phyloP scores from a whole-genome alignment of 2,888 invertebrate species.

The Pterobdella sp. region DNA sequence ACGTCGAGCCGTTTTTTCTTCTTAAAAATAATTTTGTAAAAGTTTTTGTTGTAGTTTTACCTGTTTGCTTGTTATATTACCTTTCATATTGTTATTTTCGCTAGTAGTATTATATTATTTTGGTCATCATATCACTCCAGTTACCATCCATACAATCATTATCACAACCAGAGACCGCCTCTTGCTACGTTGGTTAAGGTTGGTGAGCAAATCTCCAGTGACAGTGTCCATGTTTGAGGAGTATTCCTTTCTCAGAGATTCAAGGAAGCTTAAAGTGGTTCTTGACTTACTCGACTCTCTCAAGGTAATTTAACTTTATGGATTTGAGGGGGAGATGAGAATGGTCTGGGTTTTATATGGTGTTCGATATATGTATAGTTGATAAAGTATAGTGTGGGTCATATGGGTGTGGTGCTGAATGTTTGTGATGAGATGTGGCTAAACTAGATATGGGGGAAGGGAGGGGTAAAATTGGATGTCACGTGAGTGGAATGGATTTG shows the following conservation, averaged over 20 bases:
- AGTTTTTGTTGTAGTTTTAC: background rate
- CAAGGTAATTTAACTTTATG: constrained; percentile 66
- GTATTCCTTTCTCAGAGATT: constrained; percentile 81
- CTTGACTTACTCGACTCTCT: constrained; percentile 81
- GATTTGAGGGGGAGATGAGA: too few species aligned
- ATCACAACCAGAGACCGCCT: constrained; percentile 50
- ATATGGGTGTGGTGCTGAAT: too few species aligned
- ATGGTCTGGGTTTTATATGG: too few species aligned
- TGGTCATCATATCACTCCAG: too few species aligned
- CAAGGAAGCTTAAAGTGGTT: constrained; percentile 75
- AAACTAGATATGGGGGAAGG: too few species aligned
- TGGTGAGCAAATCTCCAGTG: constrained; percentile 79
- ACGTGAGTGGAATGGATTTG: too few species aligned
- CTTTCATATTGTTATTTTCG: too few species aligned
- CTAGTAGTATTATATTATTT: too few species aligned
- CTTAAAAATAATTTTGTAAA: background rate
- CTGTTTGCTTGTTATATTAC: background rate
- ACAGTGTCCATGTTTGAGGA: constrained; percentile 91
- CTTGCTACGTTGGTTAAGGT: constrained; percentile 79
- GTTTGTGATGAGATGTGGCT: too few species aligned
- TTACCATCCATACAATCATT: background rate
- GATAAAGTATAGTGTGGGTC: too few species aligned
- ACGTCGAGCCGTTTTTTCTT: background rate
- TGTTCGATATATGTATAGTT: too few species aligned
- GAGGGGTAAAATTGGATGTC: too few species aligned